Percentiles rank a stretch among this genome's conserved stretches.
Conservation (phyloP, 35 echinoderm and acorn worm species). For the Apostichopus japonicus region DNA sequence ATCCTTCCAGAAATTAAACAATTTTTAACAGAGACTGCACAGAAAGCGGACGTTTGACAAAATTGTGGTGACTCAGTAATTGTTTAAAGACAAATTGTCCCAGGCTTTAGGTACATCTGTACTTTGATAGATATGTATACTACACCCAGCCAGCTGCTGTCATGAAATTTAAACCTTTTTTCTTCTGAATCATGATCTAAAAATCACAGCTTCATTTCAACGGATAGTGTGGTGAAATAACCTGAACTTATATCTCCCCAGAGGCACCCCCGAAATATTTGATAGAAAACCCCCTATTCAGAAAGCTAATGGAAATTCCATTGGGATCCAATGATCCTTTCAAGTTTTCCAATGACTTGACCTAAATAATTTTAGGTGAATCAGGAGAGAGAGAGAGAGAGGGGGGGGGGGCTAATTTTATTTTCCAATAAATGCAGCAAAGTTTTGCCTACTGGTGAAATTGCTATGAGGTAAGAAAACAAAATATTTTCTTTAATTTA, state of each 20-base stretch:
- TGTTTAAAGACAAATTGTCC: no score
- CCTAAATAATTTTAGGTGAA: conserved; percentile 29
- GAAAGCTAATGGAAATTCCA: background rate
- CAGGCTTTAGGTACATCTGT: no score
- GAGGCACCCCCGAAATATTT: background rate
- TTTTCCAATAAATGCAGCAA: background rate
- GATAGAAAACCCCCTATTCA: background rate
- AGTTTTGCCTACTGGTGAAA: background rate
- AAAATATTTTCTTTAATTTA: conserved; percentile 55
- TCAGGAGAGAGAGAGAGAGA: background rate
- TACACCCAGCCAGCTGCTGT: no score
- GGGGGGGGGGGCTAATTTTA: background rate
- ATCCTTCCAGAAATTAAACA: no score
- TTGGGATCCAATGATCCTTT: background rate
- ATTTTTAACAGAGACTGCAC: no score
- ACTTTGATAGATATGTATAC: no score
- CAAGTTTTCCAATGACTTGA: conserved; percentile 32
- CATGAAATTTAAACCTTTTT: no score
- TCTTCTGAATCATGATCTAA: no score
- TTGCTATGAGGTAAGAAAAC: background rate
- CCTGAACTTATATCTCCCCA: conserved; percentile 8
- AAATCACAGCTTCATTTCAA: background rate
- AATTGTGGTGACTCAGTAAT: no score
- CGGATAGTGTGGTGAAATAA: background rate
- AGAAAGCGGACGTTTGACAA: no score